Percentiles rank a stretch among this genome's conserved stretches.
Evolutionary conservation across 2,113 vertebrate genomes (phyloP).

Genomic region (Argyrosomus japonicus): DNA sequence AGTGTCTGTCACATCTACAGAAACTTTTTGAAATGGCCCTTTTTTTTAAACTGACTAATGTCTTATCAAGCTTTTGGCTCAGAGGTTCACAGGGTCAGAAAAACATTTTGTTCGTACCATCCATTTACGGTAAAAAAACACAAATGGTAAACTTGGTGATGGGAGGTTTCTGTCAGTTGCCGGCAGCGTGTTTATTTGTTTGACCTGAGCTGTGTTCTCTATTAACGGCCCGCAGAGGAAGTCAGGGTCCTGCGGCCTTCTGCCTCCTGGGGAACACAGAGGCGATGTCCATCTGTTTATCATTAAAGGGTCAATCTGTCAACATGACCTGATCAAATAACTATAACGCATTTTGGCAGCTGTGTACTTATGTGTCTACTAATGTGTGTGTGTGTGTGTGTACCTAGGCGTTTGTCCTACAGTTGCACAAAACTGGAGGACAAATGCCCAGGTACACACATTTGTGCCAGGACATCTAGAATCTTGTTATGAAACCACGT

Average conservation of each 20-base stretch:
- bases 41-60: background rate
- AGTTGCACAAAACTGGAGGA: constrained; percentile 43
- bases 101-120: constrained; percentile 51
- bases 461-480: constrained; percentile 48
- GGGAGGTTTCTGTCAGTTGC: constrained; percentile 22
- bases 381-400: constrained; percentile 27
- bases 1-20: background rate
- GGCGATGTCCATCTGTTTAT: constrained; percentile 68
- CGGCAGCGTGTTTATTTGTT: constrained; percentile 62
- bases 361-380: background rate
- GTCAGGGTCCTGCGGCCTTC: constrained; percentile 46
- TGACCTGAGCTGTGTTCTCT: constrained; percentile 59
- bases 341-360: constrained; percentile 72
- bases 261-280: constrained; percentile 39
- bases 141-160: constrained; percentile 18
- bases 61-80: constrained; percentile 36
- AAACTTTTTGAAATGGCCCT: constrained; percentile 3
- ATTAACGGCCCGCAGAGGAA: constrained; percentile 46
- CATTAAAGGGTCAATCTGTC: constrained; percentile 71
- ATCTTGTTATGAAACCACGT: constrained; percentile 63
- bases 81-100: constrained; percentile 46
- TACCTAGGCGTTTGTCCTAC: constrained; percentile 39
- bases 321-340: constrained; percentile 79
- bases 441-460: too few relatives aligned
- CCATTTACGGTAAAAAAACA: constrained; percentile 51